phyloP scores from a whole-genome alignment of 2,888 invertebrate species.

The Ceramica pisi region DNA sequence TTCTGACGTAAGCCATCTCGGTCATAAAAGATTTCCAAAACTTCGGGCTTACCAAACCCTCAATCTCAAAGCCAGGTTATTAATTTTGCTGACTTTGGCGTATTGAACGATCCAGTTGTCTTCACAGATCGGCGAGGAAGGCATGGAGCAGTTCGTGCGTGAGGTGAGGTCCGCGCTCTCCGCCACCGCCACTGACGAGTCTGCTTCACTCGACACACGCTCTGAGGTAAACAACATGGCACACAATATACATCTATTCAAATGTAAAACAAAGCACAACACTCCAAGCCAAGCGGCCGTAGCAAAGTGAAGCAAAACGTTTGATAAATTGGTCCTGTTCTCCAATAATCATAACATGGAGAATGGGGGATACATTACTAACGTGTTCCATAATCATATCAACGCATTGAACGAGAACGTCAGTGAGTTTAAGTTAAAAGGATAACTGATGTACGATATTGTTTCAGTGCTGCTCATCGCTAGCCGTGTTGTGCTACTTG shows the following conservation, averaged over 20 bases:
- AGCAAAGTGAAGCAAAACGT: too few species aligned
- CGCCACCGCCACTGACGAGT: conserved; percentile 93
- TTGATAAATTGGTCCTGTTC: too few species aligned
- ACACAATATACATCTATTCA: conserved; percentile 44
- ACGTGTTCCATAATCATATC: too few species aligned
- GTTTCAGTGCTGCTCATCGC: conserved; percentile 95
- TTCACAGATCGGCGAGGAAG: conserved; percentile 89
- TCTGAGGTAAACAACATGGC: conserved; percentile 92
- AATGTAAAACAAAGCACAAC: background rate
- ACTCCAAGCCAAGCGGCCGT: background rate
- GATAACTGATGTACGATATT: background rate
- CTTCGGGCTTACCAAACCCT: too few species aligned
- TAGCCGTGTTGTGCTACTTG: conserved; percentile 96
- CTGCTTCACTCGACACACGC: conserved; percentile 93
- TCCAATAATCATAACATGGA: too few species aligned
- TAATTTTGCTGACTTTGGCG: too few species aligned
- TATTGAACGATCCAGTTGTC: background rate
- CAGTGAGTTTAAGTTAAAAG: too few species aligned
- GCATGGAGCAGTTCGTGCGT: conserved; percentile 93
- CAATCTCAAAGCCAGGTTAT: too few species aligned
- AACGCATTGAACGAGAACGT: too few species aligned
- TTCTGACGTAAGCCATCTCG: background rate
- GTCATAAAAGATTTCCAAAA: too few species aligned
- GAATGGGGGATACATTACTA: too few species aligned
- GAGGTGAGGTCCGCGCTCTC: conserved; percentile 94